Evolutionary conservation across 2,888 invertebrate species (phyloP).

Genomic region (Lycophotia porphyrea): DNA sequence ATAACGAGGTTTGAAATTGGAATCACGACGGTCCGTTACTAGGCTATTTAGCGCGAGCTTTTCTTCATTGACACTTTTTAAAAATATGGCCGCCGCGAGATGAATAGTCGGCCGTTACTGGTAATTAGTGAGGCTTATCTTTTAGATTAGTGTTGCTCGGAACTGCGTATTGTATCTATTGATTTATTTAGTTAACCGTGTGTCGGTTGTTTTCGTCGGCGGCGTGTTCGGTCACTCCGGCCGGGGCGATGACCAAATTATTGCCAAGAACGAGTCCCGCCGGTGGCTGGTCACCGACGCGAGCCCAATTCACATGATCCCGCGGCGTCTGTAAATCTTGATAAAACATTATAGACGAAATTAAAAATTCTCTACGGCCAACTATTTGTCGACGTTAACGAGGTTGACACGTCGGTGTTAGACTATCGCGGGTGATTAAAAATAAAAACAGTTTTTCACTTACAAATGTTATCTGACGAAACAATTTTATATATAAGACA

Average conservation of each 20-base stretch:
- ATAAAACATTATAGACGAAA: conserved; percentile 79
- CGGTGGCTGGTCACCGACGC: conserved; percentile 70
- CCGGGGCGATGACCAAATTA: conserved; percentile 88
- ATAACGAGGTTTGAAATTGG: conserved; percentile 88
- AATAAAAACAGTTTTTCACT: conserved; percentile 63
- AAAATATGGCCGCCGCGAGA: conserved; percentile 74
- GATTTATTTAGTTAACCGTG: conserved; percentile 65
- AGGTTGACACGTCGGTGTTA: conserved; percentile 69
- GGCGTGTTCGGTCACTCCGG: conserved; percentile 66
- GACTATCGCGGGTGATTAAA: conserved; percentile 61
- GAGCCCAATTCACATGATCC: conserved; percentile 75
- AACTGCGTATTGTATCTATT: conserved; percentile 69
- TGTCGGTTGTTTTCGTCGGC: conserved; percentile 67
- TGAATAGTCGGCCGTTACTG: conserved; percentile 78
- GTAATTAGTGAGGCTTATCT: conserved; percentile 82
- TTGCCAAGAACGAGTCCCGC: conserved; percentile 85
- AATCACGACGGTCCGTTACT: conserved; percentile 82
- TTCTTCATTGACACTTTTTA: conserved; percentile 79
- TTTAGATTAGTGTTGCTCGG: conserved; percentile 75
- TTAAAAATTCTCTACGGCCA: conserved; percentile 69
- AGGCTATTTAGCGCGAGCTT: conserved; percentile 82
- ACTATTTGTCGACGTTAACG: conserved; percentile 70
- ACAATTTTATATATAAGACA: conserved; percentile 67
- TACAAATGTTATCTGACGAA: conserved; percentile 63
- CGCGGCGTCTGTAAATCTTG: conserved; percentile 78